A percentile compares a stretch with the other conserved stretches of the same genome.
These are phyloP conservation scores for Sebastes melanostomus DNA, from an alignment of 2,797 vertebrate genomes.

Conservation along the genomic window DNA sequence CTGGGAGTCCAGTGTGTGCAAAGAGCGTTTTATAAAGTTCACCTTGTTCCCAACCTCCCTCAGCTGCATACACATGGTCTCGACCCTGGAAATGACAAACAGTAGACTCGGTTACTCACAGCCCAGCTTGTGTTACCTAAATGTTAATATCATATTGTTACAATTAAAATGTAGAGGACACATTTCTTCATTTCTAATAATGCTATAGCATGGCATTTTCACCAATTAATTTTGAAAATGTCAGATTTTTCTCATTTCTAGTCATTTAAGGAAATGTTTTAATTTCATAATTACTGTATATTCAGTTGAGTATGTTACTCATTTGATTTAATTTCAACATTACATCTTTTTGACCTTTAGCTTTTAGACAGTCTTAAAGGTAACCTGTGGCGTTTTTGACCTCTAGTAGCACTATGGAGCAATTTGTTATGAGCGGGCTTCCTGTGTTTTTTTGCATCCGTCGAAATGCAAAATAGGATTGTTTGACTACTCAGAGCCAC, in stretches of 20 bases:
- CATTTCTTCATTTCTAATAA: no score
- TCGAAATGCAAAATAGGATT: fast-evolving
- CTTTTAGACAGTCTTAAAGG: not conserved
- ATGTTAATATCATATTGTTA: not conserved
- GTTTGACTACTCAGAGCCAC: no score
- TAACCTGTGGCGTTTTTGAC: not conserved
- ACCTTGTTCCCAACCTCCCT: slow-evolving; percentile 98
- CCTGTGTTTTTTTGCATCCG: not conserved
- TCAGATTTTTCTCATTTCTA: not conserved
- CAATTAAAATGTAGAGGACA: not conserved
- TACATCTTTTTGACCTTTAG: not conserved
- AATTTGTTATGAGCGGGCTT: no score
- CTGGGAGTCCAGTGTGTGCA: slow-evolving; percentile 97
- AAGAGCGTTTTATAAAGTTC: slow-evolving; percentile 97
- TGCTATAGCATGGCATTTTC: not conserved
- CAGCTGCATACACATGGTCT: slow-evolving; percentile 97
- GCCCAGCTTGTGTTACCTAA: not conserved
- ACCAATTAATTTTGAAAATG: not conserved
- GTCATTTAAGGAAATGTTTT: not conserved
- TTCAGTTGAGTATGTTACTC: not conserved
- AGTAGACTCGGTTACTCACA: slow-evolving; percentile 7
- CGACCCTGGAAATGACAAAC: slow-evolving; percentile 85
- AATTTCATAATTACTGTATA: not conserved
- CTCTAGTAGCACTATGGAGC: not conserved
- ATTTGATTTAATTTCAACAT: not conserved